phyloP scores from a whole-genome alignment of 2,797 vertebrate species.

The Podarcis siculus region DNA sequence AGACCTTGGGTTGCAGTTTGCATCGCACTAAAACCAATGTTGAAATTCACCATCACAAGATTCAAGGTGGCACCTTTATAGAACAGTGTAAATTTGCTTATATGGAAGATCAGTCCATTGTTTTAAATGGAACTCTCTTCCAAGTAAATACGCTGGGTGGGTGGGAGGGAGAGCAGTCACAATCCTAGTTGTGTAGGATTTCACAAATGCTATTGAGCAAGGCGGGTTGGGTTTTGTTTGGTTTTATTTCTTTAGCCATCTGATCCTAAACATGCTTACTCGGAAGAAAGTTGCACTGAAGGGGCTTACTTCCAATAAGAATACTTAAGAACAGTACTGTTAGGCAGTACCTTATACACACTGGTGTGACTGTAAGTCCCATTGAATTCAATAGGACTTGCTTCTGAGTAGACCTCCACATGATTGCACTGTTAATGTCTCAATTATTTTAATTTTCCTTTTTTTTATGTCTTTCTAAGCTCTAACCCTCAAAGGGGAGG shows the following conservation, averaged over 20 bases:
- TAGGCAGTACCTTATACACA: neutral
- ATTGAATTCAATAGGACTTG: neutral
- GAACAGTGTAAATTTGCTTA: neutral
- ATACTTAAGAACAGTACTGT: too few species aligned
- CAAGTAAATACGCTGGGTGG: neutral
- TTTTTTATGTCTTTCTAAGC: neutral
- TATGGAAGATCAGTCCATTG: neutral
- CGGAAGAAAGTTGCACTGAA: neutral
- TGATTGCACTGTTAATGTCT: neutral
- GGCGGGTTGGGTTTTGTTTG: neutral
- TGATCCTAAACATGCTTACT: neutral
- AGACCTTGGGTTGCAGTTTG: neutral
- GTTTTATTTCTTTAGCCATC: neutral
- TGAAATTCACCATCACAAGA: neutral
- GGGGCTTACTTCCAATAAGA: neutral
- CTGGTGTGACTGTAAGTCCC: neutral
- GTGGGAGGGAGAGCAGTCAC: neutral
- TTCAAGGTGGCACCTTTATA: neutral
- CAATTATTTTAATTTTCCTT: neutral
- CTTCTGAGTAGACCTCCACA: neutral
- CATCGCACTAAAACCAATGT: neutral
- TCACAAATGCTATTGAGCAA: neutral
- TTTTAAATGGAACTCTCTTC: slow-evolving; percentile 16
- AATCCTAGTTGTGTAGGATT: slow-evolving; percentile 32
- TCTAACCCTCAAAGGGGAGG: neutral